Evolutionary conservation across 1,140 invertebrate species (phyloP).

Genomic region (Drosophila micromelanica): DNA sequence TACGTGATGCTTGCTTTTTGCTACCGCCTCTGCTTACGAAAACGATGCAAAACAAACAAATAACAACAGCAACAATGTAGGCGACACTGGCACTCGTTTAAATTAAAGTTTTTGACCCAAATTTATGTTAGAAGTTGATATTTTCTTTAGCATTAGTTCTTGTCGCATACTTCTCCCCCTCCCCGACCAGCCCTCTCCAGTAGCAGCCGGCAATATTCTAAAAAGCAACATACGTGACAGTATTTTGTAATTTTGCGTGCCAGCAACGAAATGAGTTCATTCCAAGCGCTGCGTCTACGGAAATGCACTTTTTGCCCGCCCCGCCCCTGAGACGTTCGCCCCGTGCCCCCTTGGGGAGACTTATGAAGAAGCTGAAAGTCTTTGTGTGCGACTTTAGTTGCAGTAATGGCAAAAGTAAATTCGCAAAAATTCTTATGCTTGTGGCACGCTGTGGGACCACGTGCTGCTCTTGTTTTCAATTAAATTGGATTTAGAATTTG

Average conservation of each 20-base stretch:
- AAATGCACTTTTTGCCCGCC: conserved; percentile 45
- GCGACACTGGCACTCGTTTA: conserved; percentile 67
- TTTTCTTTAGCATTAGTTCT: conserved; percentile 55
- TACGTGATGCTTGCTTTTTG: conserved; percentile 59
- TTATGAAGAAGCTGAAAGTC: conserved; percentile 26
- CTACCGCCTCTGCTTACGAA: conserved; percentile 31
- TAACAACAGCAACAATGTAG: conserved; percentile 42
- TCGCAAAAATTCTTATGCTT: conserved; percentile 33
- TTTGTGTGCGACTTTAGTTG: conserved; percentile 47
- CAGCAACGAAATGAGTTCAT: conserved; percentile 63
- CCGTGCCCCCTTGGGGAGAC: conserved; percentile 4
- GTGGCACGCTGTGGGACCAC: conserved; percentile 31
- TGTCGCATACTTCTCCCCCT: conserved; percentile 14
- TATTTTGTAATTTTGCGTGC: conserved; percentile 71
- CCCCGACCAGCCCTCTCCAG: too few relatives aligned
- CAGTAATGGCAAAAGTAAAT: conserved; percentile 48
- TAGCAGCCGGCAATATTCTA: conserved; percentile 62
- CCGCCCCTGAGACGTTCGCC: not conserved
- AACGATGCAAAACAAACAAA: conserved; percentile 44
- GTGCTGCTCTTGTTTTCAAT: conserved; percentile 55
- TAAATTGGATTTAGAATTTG: conserved; percentile 53
- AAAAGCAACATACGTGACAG: conserved; percentile 81
- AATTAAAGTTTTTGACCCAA: conserved; percentile 81
- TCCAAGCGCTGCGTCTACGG: conserved; percentile 47
- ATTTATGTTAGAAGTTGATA: conserved; percentile 80